These are phyloP conservation scores for Papilio aristodemus DNA, from an alignment of 1,140 invertebrate species.

Conservation along the genomic window DNA sequence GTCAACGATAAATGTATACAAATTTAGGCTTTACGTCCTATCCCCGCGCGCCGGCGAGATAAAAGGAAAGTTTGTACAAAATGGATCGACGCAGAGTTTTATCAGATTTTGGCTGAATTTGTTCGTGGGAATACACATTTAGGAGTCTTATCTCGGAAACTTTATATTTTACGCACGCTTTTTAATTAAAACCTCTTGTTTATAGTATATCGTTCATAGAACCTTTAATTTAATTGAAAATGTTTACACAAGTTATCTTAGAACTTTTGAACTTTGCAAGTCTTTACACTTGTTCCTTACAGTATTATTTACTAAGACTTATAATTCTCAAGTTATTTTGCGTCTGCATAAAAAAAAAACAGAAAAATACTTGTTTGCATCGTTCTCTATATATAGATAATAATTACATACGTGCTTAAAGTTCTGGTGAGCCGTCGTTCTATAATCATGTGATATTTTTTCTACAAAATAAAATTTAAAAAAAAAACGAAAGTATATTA, in stretches of 20 bases:
- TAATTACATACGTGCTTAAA: no score
- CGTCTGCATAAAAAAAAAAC: no score
- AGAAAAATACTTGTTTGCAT: no score
- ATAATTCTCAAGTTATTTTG: no score
- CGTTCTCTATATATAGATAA: no score
- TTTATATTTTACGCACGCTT: slow-evolving; percentile 56
- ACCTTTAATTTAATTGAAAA: background rate
- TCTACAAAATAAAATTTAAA: no score
- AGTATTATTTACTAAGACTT: no score
- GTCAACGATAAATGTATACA: slow-evolving; percentile 58
- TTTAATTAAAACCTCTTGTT: slow-evolving; percentile 56
- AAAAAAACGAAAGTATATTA: no score
- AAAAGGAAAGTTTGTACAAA: slow-evolving; percentile 63
- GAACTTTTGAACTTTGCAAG: background rate
- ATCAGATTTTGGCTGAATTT: slow-evolving; percentile 64
- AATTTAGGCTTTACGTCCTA: slow-evolving; percentile 56
- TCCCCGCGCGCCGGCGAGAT: slow-evolving; percentile 48
- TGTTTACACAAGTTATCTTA: background rate
- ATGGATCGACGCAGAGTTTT: slow-evolving; percentile 64
- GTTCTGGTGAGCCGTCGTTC: no score
- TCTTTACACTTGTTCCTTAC: background rate
- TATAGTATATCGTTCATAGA: background rate
- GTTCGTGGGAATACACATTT: slow-evolving; percentile 56
- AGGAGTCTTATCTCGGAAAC: slow-evolving; percentile 55
- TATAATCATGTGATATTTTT: no score